Conservation (phyloP, 2,888 invertebrate genomes). For the Platycheirus rosarum region DNA sequence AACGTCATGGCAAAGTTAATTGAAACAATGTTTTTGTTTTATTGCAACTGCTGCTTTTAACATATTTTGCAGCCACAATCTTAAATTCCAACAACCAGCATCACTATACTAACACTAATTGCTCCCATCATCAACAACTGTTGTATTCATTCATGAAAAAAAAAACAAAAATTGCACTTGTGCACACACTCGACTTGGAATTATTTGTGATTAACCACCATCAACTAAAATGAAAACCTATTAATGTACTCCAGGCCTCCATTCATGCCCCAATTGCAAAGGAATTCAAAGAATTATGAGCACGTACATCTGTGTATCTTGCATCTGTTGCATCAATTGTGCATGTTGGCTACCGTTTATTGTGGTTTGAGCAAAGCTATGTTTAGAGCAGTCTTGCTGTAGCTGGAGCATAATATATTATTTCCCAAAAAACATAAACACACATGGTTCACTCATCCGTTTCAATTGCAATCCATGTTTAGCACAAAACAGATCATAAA, state of each 20-base stretch:
- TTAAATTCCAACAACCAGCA: no score
- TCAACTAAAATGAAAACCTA: conserved; percentile 29
- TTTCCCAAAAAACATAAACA: conserved; percentile 22
- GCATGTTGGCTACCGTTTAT: background rate
- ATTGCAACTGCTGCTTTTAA: no score
- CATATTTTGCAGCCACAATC: no score
- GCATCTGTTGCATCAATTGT: conserved; percentile 31
- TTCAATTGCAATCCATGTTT: conserved; percentile 12
- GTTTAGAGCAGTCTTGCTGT: conserved; percentile 21
- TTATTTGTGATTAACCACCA: conserved; percentile 12
- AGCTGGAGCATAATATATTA: conserved; percentile 20
- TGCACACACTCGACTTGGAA: conserved; percentile 17
- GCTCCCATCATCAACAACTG: no score
- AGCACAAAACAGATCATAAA: conserved; percentile 38
- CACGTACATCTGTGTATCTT: background rate
- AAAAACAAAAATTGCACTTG: conserved; percentile 45
- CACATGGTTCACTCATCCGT: conserved; percentile 25
- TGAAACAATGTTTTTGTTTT: no score
- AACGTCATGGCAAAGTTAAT: no score
- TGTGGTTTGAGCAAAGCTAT: conserved; percentile 31
- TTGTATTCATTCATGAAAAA: conserved; percentile 51
- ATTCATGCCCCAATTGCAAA: conserved; percentile 58
- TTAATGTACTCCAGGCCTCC: conserved; percentile 16
- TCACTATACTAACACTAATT: no score
- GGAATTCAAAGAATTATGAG: conserved; percentile 53